Base-by-base conservation (phyloP, 2,113 vertebrate species). In the Regulus satrapa region DNA sequence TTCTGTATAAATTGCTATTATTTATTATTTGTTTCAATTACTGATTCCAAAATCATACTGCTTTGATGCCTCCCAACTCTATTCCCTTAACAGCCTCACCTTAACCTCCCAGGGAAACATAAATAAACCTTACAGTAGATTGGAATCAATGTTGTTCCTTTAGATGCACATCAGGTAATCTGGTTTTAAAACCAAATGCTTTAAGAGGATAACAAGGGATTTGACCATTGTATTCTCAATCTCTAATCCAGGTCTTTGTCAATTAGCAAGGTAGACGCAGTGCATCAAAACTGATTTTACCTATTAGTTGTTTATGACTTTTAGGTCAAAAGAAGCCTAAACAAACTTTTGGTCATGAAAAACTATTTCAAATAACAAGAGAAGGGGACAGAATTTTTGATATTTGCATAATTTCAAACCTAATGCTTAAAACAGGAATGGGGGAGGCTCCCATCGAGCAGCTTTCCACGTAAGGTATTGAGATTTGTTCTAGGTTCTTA, bases 131-230 rank as follows among this genome's bases (percentile, higher is more conserved):
- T 59, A 16, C 32, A 88, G 88, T 8, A 32, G 55, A 41, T 71
- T 49, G 17, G 9, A 59, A 72, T 79, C 71, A 29, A 0, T 18
- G 14, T 25, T 41, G 32, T 68, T 88, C 85, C 67, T 66, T 62
- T 67, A 72, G 67, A 55, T 85, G 68, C 2, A 10, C 14, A 78
- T 91, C 56, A 82, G 38, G 32, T 51, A 94, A 83, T 85, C 83
- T 64, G 56, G 36, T 10, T 79, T 77, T 18, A 68, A 84, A 92
- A 31, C 20, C 26, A 46, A 49, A 18, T 64, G 18, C n/a, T 79
- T 29, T 43, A 68, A 91, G 67, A 34, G 26, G 62, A 34, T 85
- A 88, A 85, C 26, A 9, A 7, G 40, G 80, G 58, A 83, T 92
- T 88, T 94, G 71, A 43, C 54, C 62, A 32, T 45, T 59, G n/a